Evolutionary conservation across 2,888 invertebrate genomes (phyloP).

Genomic region (Chrysomela aeneicollis): DNA sequence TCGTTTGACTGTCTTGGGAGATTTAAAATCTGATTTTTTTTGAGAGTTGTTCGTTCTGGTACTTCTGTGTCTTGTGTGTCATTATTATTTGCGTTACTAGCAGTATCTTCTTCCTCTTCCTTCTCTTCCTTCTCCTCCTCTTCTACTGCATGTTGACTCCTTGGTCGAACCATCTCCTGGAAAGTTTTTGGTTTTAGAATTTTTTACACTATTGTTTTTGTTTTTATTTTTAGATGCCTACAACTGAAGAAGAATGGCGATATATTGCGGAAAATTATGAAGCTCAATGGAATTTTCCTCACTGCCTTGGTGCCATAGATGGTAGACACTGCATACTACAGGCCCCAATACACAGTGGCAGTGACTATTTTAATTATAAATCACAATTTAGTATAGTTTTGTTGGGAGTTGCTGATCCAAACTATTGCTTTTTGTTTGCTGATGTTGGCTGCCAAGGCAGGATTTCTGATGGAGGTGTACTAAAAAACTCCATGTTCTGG

Average conservation of each 20-base stretch:
- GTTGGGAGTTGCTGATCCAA: conserved; percentile 12
- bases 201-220: conserved; percentile 5
- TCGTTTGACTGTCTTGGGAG: conserved; percentile 10
- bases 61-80: conserved; percentile 10
- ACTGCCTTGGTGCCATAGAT: no score
- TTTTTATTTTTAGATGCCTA: not conserved
- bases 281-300: conserved; percentile 1
- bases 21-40: conserved; percentile 6
- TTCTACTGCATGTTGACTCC: conserved; percentile 7
- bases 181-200: conserved; percentile 10
- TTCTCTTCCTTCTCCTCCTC: conserved; percentile 5
- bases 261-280: not conserved
- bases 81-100: conserved; percentile 8
- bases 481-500: conserved; percentile 19
- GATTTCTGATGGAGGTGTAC: conserved; percentile 8
- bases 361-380: conserved; percentile 13
- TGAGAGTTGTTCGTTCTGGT: conserved; percentile 8
- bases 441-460: conserved; percentile 17
- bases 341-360: conserved; percentile 12
- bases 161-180: conserved; percentile 10
- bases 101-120: conserved; percentile 6
- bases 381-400: conserved; percentile 4
- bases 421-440: conserved; percentile 15
- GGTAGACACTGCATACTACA: conserved; percentile 7
- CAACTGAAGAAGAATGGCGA: not conserved